Percentiles rank a stretch among this genome's conserved stretches.
phyloP scores from a whole-genome alignment of 2,888 invertebrate genomes.

The Choristoneura rosaceana region DNA sequence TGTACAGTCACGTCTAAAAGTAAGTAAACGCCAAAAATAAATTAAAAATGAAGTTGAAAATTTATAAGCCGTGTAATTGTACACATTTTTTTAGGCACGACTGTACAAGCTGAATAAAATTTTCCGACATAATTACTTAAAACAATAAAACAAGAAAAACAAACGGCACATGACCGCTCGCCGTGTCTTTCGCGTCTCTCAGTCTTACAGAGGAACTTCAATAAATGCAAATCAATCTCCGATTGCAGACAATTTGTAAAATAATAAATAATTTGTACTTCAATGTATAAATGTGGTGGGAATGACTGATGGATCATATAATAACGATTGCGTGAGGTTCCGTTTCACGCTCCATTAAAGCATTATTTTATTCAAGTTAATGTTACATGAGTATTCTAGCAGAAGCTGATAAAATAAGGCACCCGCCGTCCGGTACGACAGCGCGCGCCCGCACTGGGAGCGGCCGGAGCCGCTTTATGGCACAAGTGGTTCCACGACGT shows the following conservation, averaged over 20 bases:
- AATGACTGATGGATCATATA: not conserved
- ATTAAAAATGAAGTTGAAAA: too few species aligned
- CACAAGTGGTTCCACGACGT: slow-evolving; percentile 3
- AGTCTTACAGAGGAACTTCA: slow-evolving; percentile 27
- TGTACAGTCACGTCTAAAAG: too few species aligned
- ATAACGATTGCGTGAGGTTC: not conserved
- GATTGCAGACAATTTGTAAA: not conserved
- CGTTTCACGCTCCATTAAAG: too few species aligned
- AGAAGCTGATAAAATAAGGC: not conserved
- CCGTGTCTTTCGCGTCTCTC: slow-evolving; percentile 22
- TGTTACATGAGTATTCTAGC: not conserved
- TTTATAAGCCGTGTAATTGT: too few species aligned
- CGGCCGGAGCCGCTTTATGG: not conserved
- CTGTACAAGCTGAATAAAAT: too few species aligned
- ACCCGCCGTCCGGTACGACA: too few species aligned
- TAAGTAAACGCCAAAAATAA: too few species aligned
- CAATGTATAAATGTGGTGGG: not conserved
- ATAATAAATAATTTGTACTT: slow-evolving; percentile 30
- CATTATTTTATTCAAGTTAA: too few species aligned
- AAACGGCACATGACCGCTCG: not conserved
- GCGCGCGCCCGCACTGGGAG: not conserved
- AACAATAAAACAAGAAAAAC: not conserved
- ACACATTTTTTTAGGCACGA: too few species aligned
- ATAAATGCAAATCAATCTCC: slow-evolving; percentile 35
- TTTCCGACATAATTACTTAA: too few species aligned